phyloP scores from a whole-genome alignment of 2,113 vertebrate genomes.

The Cinclus mexicanus region DNA sequence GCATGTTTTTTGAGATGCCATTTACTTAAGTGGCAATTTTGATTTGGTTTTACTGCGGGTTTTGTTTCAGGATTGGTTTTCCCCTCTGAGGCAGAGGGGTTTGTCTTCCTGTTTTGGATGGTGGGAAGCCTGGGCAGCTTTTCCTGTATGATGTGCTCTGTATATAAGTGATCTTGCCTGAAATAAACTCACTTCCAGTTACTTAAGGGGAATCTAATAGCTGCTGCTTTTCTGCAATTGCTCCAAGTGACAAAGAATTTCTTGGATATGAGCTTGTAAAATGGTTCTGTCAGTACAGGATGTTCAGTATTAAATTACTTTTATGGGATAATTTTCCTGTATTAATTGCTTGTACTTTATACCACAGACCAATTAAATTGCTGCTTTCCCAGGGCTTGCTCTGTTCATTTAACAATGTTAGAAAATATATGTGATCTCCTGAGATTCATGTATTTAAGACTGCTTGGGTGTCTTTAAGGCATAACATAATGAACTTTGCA shows the following conservation, averaged over 20 bases:
- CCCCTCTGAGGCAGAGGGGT: conserved; percentile 18
- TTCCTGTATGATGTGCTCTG: conserved; percentile 47
- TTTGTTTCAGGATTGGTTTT: conserved; percentile 55
- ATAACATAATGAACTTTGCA: neutral
- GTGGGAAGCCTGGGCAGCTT: conserved; percentile 45
- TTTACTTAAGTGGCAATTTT: conserved; percentile 54
- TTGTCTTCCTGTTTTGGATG: conserved; percentile 67
- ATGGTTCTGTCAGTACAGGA: conserved; percentile 38
- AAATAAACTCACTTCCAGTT: conserved; percentile 70
- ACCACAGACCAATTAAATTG: neutral
- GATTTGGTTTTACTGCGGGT: conserved; percentile 16
- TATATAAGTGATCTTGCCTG: conserved; percentile 59
- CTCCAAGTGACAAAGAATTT: conserved; percentile 36
- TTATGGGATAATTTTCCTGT: conserved; percentile 48
- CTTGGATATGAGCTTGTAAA: conserved; percentile 49
- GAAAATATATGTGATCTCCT: neutral
- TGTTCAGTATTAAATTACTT: conserved; percentile 56
- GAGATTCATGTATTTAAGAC: neutral
- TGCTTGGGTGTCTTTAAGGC: neutral
- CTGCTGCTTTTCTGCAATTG: conserved; percentile 15
- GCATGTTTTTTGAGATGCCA: neutral
- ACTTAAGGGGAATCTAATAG: conserved; percentile 47
- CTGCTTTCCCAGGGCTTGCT: neutral
- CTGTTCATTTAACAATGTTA: neutral
- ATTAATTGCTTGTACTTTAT: conserved; percentile 50